Evolutionary conservation across 2,113 vertebrate genomes (phyloP).

Genomic region (Semnornis frantzii): DNA sequence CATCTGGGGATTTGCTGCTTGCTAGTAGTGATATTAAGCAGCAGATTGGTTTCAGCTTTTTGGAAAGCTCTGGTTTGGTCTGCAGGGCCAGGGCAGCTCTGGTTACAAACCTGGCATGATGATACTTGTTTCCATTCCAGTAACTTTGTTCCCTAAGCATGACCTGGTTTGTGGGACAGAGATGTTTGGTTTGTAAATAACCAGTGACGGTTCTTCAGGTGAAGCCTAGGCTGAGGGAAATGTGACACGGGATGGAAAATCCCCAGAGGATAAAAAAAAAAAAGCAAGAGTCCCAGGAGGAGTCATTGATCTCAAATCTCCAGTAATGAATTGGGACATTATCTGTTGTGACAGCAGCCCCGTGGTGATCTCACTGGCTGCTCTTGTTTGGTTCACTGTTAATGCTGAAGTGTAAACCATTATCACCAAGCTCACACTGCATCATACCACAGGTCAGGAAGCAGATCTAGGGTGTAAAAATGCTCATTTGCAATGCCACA

Average conservation of each 20-base stretch:
- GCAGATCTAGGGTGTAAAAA: not conserved
- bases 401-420: too few relatives aligned
- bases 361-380: not conserved
- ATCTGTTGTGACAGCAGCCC: not conserved
- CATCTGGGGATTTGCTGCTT: not conserved
- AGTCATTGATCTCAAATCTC: not conserved
- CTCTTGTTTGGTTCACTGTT: too few relatives aligned
- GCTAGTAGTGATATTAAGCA: not conserved
- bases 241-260: not conserved
- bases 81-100: not conserved
- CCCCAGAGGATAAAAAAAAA: not conserved
- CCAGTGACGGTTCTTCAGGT: not conserved
- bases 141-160: not conserved
- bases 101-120: not conserved
- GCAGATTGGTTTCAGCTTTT: not conserved
- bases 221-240: not conserved
- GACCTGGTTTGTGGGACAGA: not conserved
- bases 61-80: not conserved
- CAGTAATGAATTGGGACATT: not conserved
- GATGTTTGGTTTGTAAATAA: not conserved
- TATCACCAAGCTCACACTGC: not conserved
- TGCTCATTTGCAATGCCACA: not conserved
- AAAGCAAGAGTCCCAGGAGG: not conserved
- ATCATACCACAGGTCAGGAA: not conserved
- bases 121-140: not conserved